Base-by-base conservation (phyloP, 2,888 invertebrate genomes). In the Hartigia nigra region DNA sequence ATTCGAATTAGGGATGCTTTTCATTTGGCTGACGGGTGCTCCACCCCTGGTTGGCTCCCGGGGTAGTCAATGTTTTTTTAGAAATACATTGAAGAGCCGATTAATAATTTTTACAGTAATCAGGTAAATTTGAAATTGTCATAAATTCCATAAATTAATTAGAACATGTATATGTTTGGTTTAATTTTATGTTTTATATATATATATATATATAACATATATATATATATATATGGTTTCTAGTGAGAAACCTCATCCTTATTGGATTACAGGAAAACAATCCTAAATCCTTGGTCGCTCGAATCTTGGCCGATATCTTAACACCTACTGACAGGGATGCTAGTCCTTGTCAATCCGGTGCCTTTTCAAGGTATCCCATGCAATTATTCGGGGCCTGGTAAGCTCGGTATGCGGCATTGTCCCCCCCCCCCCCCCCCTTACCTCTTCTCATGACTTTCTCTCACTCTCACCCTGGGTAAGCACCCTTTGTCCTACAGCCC, bases 1-100 rank as follows among this genome's bases (percentile, higher is more conserved):
- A 90, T 90, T 90, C 89, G 90, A 91, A 91, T 91, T 90, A 91
- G 90, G 88, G 90, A 90, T 90, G 90, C 90, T 91, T 91, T 91
- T 90, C 90, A 91, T 90, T 89, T 87, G 87, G 83, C 88, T 90
- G 91, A 91, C 91, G 88, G 86, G 86, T 83, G 90, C 89, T 87
- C 90, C 91, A 90, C 91, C 91, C 88, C 87, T 85, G 82, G 81
- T 81, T 83, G 84, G 91, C 91, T 91, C 88, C 90, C 88, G 90
- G 87, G 87, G 89, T 89, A 88, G 88, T 82, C 87, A 81, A 85
- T 83, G 82, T 83, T 23, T 55, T 11, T 23, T 23, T n/a, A n/a
- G 23, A 55, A 55, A 55, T 55, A 23, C 23, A 55, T 55, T 23
- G 23, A 9, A 9, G 9, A 55, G 23, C 23, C 9, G 55, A 23